Conservation (phyloP, 2,113 vertebrate genomes). For the Gasterosteus aculeatus region DNA sequence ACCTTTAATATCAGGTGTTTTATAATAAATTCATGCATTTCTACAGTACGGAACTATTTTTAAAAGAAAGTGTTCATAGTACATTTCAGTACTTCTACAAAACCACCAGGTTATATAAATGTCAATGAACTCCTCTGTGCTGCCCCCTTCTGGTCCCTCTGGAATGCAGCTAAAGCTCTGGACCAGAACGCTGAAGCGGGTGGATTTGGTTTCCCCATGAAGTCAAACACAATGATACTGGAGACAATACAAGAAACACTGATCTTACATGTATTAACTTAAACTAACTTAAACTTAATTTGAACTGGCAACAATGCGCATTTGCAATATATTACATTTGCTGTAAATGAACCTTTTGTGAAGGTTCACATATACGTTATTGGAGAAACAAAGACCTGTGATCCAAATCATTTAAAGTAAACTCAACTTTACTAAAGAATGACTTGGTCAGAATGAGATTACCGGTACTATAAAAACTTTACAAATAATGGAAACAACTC, state of each 20-base stretch:
- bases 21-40: too few relatives aligned
- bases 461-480: background rate
- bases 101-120: background rate
- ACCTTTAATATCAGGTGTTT: too few relatives aligned
- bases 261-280: background rate
- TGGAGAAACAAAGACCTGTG: background rate
- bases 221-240: background rate
- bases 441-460: background rate
- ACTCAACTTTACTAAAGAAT: background rate
- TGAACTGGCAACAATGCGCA: too few relatives aligned
- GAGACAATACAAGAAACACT: background rate
- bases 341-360: background rate
- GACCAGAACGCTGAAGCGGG: background rate
- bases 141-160: constrained; percentile 27
- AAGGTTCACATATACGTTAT: background rate
- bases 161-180: background rate
- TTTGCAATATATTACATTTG: background rate
- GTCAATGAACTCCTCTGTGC: background rate
- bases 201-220: background rate
- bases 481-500: background rate
- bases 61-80: too few relatives aligned
- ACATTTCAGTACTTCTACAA: background rate
- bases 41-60: background rate
- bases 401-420: background rate
- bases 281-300: too few relatives aligned